These are phyloP conservation scores for Sphaeridia pumilis DNA, from an alignment of 2,888 invertebrate genomes.

Conservation along the genomic window DNA sequence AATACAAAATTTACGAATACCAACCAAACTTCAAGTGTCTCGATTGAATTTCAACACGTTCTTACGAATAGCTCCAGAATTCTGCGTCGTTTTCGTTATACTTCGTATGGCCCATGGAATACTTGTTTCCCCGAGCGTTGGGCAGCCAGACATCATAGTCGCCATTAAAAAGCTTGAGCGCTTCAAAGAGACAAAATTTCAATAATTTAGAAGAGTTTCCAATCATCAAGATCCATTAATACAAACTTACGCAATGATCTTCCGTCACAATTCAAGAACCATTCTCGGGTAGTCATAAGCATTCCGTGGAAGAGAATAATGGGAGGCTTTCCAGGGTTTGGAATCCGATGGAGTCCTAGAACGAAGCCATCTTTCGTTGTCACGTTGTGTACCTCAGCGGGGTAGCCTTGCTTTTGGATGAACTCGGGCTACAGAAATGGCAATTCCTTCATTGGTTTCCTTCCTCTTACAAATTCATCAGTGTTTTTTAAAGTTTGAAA, in stretches of 20 bases:
- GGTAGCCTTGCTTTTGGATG: constrained; percentile 2
- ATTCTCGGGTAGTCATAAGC: constrained; percentile 10
- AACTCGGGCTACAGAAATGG: constrained; percentile 2
- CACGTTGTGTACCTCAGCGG: constrained; percentile 3
- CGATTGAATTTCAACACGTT: not conserved
- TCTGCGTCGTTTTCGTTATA: not conserved
- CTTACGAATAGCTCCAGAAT: constrained; percentile 11
- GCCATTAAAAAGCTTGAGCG: constrained; percentile 1
- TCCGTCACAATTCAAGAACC: constrained; percentile 11
- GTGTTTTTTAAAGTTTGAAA: not conserved
- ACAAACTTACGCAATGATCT: constrained; percentile 14
- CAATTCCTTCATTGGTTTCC: not conserved
- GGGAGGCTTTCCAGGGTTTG: not conserved
- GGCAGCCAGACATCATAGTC: constrained; percentile 37
- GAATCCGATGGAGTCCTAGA: constrained; percentile 4
- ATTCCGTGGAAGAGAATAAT: constrained; percentile 3
- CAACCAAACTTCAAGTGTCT: not conserved
- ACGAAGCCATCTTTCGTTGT: constrained; percentile 6
- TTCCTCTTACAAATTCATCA: not conserved
- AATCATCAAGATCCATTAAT: not conserved
- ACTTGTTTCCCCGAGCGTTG: constrained; percentile 44
- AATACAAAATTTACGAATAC: not conserved
- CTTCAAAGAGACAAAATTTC: too few species aligned
- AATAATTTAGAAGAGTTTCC: too few species aligned
- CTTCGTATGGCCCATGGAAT: constrained; percentile 38